These are phyloP conservation scores for Danio rerio DNA, from an alignment of 2,113 vertebrate species.

Conservation along the genomic window DNA sequence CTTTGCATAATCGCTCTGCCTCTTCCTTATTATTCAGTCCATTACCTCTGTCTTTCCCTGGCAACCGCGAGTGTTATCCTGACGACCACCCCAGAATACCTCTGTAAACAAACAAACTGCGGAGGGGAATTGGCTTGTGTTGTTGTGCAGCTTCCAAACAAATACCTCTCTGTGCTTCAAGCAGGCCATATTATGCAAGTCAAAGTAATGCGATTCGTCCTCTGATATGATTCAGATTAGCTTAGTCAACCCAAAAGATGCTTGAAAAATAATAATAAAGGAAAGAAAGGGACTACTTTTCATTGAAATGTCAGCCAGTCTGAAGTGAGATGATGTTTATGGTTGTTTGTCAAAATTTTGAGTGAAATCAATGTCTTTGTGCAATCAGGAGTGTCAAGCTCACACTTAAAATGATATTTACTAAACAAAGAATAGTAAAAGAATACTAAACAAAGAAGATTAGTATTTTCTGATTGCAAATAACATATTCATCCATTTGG, in stretches of 20 bases:
- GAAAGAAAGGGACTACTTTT: no score
- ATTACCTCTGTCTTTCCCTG: conserved; percentile 44
- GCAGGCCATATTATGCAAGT: conserved; percentile 70
- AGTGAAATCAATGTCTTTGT: no score
- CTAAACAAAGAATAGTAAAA: no score
- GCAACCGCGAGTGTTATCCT: conserved; percentile 48
- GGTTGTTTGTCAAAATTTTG: no score
- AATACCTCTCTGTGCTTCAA: conserved; percentile 70
- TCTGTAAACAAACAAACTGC: conserved; percentile 61
- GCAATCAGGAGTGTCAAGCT: no score
- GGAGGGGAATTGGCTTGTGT: conserved; percentile 60
- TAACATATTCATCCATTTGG: no score
- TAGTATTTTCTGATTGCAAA: no score
- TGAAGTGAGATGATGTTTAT: no score
- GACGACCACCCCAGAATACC: conserved; percentile 60
- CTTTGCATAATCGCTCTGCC: not conserved
- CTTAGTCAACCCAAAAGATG: conserved; percentile 43
- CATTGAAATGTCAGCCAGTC: no score
- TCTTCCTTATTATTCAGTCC: conserved; percentile 17
- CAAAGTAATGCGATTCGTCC: conserved; percentile 71
- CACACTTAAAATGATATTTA: no score
- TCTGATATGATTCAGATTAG: conserved; percentile 71
- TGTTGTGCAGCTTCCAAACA: conserved; percentile 70
- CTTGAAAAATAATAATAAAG: no score
- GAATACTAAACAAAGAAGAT: no score